These are phyloP conservation scores for Enteromius fasciolatus DNA, from an alignment of 2,797 vertebrate genomes.

Conservation along the genomic window DNA sequence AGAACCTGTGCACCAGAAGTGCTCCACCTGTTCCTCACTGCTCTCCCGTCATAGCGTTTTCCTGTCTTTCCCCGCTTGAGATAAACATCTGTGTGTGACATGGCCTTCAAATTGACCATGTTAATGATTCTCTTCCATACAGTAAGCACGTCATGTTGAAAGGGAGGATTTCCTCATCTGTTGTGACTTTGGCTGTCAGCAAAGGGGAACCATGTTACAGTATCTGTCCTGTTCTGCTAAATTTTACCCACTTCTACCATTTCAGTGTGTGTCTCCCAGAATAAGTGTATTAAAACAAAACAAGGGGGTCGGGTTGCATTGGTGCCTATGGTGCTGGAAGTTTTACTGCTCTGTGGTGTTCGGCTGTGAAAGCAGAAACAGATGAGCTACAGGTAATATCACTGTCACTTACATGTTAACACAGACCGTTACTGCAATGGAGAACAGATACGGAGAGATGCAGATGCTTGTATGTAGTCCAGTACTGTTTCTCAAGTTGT, in stretches of 20 bases:
- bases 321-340: not conserved
- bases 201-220: slow-evolving; percentile 60
- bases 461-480: slow-evolving; percentile 11
- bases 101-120: slow-evolving; percentile 64
- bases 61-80: slow-evolving; percentile 44
- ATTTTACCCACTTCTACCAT: slow-evolving; percentile 59
- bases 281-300: slow-evolving; percentile 26
- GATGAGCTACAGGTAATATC: slow-evolving; percentile 43
- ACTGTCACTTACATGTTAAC: slow-evolving; percentile 32
- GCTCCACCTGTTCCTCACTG: slow-evolving; percentile 78
- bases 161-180: slow-evolving; percentile 71
- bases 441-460: slow-evolving; percentile 13
- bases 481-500: not conserved
- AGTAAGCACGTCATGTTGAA: slow-evolving; percentile 66
- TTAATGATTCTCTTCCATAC: slow-evolving; percentile 68
- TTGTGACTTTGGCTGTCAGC: slow-evolving; percentile 79
- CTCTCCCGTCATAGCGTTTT: slow-evolving; percentile 45
- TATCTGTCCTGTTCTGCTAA: slow-evolving; percentile 61
- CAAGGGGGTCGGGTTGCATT: not conserved
- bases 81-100: slow-evolving; percentile 55
- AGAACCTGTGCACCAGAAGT: slow-evolving; percentile 70
- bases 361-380: slow-evolving; percentile 36
- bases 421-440: not conserved
- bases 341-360: slow-evolving; percentile 12
- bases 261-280: slow-evolving; percentile 3